Evolutionary conservation across 2,797 vertebrate species (phyloP), one percentile per base, ranked within the genome.

Genomic region (Gobio occitaniae): DNA sequence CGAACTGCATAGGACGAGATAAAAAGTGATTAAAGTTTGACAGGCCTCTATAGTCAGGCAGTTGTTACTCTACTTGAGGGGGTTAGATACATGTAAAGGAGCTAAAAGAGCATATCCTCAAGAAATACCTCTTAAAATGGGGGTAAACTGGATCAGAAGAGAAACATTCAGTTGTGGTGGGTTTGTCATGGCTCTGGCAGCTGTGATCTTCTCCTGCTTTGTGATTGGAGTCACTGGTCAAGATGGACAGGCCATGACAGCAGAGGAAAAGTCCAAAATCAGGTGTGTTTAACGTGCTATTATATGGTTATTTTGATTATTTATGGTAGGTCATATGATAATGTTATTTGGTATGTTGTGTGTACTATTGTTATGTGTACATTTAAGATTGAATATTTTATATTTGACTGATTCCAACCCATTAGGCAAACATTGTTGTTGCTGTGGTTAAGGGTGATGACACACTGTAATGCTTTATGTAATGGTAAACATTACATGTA

Each of bases 191-290:
- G 86, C 92, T 82, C 48, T 94, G 11, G 87, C 80, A 84, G 89
- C 90, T 17, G 66, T 95, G 3, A 69, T 95, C 25, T 78, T 95
- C 74, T 81, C 84, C 86, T 52, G 90, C 80, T 81, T 95, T 71
- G 78, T 93, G 52, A 86, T 87, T 87, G 94, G 89, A 89, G 86
- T 85, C 8, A 83, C 17, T 81, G 92, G 92, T 90, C 92, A 93
- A 29, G 95, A 95, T 86, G 92, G 89, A 72, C 93, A 93, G 78
- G 90, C 66, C 83, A 96, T 96, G 95, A 95, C 94, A 47, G 25
- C 79, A 21, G 94, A 95, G 80, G 95, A 96, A 88, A 96, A 94
- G 93, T 89, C 85, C 48, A 88, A 87, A 21, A 92, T 96, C 92
- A 95, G 95, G 96, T 96, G 69, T 89, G 44, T 13, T 70, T 25